Conservation (phyloP, 30 jellyfish, hydroid and myxozoan genomes). For the Catostylus mosaicus region DNA sequence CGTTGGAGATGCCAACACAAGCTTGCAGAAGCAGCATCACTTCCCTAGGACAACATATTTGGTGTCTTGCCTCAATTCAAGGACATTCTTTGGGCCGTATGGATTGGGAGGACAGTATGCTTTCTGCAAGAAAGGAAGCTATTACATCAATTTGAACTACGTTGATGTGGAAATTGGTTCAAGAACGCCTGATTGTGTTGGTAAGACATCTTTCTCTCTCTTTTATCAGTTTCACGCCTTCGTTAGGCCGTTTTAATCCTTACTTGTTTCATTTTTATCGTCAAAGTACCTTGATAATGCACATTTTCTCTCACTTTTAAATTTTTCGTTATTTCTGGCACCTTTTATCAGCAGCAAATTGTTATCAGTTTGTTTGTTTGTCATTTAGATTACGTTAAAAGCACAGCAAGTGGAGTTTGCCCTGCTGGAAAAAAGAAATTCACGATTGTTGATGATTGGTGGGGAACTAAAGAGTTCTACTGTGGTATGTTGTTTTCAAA, state of each 20-base stretch:
- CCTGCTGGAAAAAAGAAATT: conserved; percentile 58
- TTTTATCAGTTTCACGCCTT: neutral
- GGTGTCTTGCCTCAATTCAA: conserved; percentile 21
- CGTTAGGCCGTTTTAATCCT: too few species aligned
- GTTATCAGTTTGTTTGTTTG: neutral
- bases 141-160: conserved; percentile 14
- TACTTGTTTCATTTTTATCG: neutral
- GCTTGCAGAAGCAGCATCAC: neutral
- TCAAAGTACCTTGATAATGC: neutral
- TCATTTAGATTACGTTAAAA: conserved; percentile 1
- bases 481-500: conserved; percentile 77
- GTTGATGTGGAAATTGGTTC: conserved; percentile 48
- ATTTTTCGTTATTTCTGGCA: too few species aligned
- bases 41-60: neutral
- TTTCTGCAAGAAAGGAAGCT: conserved; percentile 43
- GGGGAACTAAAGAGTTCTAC: conserved; percentile 47
- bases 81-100: conserved; percentile 54
- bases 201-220: conserved; percentile 41
- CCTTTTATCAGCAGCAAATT: too few species aligned
- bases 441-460: conserved; percentile 54
- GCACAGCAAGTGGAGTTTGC: conserved; percentile 41
- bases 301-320: too few species aligned
- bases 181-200: conserved; percentile 79
- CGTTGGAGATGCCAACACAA: conserved; percentile 27
- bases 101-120: conserved; percentile 42